Conservation (phyloP, 2,113 vertebrate species). For the Pygoscelis adeliae region DNA sequence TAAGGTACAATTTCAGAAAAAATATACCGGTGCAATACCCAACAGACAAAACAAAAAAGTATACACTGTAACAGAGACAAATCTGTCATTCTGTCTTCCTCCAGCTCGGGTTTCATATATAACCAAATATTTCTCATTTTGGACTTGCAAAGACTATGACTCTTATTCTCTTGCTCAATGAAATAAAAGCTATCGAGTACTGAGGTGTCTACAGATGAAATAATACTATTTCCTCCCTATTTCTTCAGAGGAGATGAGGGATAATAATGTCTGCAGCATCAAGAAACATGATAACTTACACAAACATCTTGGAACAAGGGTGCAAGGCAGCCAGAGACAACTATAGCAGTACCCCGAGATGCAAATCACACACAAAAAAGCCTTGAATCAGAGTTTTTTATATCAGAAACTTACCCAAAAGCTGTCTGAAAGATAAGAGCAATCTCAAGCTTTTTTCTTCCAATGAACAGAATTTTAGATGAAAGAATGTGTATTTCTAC, state of each 20-base stretch:
- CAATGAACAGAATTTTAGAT: background rate
- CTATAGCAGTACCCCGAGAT: background rate
- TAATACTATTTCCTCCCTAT: background rate
- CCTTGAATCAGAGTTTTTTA: background rate
- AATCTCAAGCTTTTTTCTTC: background rate
- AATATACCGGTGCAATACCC: background rate
- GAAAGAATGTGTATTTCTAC: background rate
- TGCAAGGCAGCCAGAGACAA: background rate
- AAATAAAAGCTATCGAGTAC: background rate
- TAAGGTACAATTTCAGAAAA: background rate
- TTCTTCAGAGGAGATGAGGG: background rate
- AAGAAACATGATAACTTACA: background rate
- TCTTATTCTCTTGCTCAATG: background rate
- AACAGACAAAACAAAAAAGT: background rate
- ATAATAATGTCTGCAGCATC: background rate
- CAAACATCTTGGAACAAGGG: background rate
- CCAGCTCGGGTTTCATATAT: background rate
- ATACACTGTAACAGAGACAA: background rate
- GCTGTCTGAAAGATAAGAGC: background rate
- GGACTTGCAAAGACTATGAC: background rate
- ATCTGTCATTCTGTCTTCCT: background rate
- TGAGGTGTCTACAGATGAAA: background rate
- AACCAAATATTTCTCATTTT: background rate
- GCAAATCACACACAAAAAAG: background rate
- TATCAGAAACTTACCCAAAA: background rate